Evolutionary conservation across 2,113 vertebrate genomes (phyloP), one percentile per base, ranked within the genome.

Genomic region (Pelobates fuscus): DNA sequence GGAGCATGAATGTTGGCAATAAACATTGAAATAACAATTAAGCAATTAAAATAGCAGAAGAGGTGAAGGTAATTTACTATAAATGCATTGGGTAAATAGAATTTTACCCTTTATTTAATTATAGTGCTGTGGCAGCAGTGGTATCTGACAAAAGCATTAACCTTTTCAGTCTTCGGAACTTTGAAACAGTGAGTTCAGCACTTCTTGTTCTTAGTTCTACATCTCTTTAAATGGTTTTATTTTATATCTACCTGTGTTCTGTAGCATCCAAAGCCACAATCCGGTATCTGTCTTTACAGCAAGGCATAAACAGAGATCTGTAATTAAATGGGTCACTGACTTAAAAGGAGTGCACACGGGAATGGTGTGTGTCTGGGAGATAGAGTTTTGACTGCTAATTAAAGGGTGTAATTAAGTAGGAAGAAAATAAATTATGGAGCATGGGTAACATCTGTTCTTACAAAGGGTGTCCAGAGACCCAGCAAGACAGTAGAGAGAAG

Each of bases 361-460:
- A 80, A 72, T 77, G 46, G 60, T 30, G 26, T 43, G 70, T 70
- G 59, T 61, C 49, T 66, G 54, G 67, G 74, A 66, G 64, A 78
- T 70, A 70, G 66, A 71, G 77, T 78, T 80, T 74, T 61, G 77
- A 72, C 70, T 82, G 78, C 81, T 88, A 88, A 91, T 91, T 87
- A 87, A 82, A 83, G 70, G 61, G 77, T 80, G 80, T 86, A 85
- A 91, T 88, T 89, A 90, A 84, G 83, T 80, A 80, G 83, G 84
- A 85, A 78, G 78, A 73, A 78, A 85, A 82, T 79, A 87, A 88
- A 86, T 82, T 72, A 87, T 84, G 78, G 77, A 66, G 78, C 64
- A 54, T 55, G 46, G 70, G 65, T 57, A 82, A 80, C 80, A 80
- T 76, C 71, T 80, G 76, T 67, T 80, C 52, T 11, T 68, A 59